These are phyloP conservation scores for Drosophila ezoana DNA, from an alignment of 2,888 invertebrate species.

Conservation along the genomic window DNA sequence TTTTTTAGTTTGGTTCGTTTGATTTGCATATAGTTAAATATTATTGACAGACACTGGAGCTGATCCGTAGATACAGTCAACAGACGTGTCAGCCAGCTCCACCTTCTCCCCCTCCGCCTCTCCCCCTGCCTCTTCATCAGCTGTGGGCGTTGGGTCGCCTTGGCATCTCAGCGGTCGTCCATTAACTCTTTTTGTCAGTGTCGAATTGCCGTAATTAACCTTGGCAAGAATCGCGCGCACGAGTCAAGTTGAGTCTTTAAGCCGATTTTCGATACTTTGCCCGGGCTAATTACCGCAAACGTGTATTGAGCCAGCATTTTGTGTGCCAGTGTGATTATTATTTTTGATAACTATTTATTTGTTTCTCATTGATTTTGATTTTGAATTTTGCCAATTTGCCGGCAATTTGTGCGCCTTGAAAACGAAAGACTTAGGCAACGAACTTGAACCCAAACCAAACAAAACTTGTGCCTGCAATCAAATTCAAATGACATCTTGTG, in stretches of 20 bases:
- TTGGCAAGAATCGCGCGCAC: conserved; percentile 59
- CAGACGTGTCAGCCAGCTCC: conserved; percentile 29
- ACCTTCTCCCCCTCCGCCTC: neutral
- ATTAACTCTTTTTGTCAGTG: conserved; percentile 42
- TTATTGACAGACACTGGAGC: conserved; percentile 41
- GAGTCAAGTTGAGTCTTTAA: conserved; percentile 42
- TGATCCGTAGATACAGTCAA: conserved; percentile 47
- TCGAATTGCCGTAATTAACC: conserved; percentile 64
- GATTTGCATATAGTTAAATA: conserved; percentile 48
- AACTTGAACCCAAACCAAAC: conserved; percentile 40
- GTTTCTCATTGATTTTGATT: conserved; percentile 3
- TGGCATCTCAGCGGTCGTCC: conserved; percentile 32
- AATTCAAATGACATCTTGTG: conserved; percentile 9
- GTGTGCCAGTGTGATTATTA: conserved; percentile 28
- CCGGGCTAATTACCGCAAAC: conserved; percentile 58
- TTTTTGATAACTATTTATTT: neutral
- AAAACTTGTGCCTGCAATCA: conserved; percentile 19
- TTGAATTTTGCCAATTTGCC: conserved; percentile 13
- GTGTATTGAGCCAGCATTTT: conserved; percentile 26
- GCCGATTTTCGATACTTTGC: conserved; percentile 66
- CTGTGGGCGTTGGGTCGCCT: conserved; percentile 48
- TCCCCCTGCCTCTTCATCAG: neutral
- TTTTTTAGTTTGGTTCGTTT: conserved; percentile 21
- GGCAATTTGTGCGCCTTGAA: conserved; percentile 27
- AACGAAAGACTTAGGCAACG: conserved; percentile 60